Base-by-base conservation (phyloP, 2,797 vertebrate species). In the Labeo calbasu region DNA sequence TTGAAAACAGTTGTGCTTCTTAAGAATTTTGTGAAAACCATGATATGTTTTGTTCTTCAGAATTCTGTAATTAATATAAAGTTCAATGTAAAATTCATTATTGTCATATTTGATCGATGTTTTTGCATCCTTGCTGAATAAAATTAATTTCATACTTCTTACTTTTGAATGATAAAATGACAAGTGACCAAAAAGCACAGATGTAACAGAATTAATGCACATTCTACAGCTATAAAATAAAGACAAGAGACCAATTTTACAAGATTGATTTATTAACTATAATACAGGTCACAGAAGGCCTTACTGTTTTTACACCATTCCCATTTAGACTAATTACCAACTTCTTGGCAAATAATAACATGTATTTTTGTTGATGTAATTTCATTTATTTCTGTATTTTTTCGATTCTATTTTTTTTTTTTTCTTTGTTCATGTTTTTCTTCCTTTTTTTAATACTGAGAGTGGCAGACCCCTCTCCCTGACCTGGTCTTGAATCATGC, bases 201-300 rank as follows among this genome's bases (percentile, higher is more conserved):
- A 19, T 21, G 6, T 12, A 68, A 65, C 23, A 8, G 55, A 81
- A 28, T n/a, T 69, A 10, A 6, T 50, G 19, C 17, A n/a, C 28
- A 51, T 13, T 57, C 23, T 51, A 46, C 69, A 79, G 57, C 12
- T 76, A 57, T 25, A 43, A 90, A 88, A 87, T 82, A 85, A 84
- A 92, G 86, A 84, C 91, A 84, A 79, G 79, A 87, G 57, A 81
- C 89, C 66, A 63, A 66, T 92, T 95, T 95, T 95, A 96, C 96
- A 97, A 97, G 96, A 97, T 96, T 95, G 95, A 96, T 98, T 98
- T 98, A 98, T 97, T 98, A 96, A 96, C 96, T 98, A 98, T 98
- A 92, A 96, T 98, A 97, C 96, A 98, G 95, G 94, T 97, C 95
- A 96, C 95, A 95, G 97, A 97, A 97, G 96, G 96, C 96, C 96